Conservation (phyloP, 2,797 vertebrate species). For the Kryptolebias ocellatus region DNA sequence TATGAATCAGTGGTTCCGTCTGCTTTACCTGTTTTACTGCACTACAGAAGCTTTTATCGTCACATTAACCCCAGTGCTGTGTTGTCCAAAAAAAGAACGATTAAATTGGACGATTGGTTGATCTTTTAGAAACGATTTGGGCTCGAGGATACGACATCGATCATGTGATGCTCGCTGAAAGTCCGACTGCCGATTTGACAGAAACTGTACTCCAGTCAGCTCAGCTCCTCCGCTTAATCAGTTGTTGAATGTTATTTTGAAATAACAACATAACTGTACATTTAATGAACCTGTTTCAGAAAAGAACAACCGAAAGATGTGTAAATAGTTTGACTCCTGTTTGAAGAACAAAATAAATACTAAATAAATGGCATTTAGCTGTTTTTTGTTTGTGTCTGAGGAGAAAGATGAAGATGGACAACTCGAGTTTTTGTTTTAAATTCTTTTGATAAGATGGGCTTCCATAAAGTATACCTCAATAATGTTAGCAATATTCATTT, state of each 20-base stretch:
- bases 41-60: conserved; percentile 56
- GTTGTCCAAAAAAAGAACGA: conserved; percentile 2
- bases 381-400: background rate
- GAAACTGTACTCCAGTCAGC: conserved; percentile 53
- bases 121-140: conserved; percentile 1
- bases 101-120: conserved; percentile 13
- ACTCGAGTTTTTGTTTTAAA: background rate
- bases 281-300: conserved; percentile 62
- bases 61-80: conserved; percentile 20
- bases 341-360: conserved; percentile 83
- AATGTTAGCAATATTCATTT: no score
- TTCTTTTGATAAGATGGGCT: no score
- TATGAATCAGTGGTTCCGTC: conserved; percentile 19
- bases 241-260: conserved; percentile 71
- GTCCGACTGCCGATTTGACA: background rate
- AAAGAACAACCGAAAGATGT: conserved; percentile 74
- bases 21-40: conserved; percentile 39
- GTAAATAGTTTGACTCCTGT: conserved; percentile 85
- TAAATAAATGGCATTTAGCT: conserved; percentile 77
- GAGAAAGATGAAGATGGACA: no score
- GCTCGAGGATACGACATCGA: background rate
- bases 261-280: conserved; percentile 58
- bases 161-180: conserved; percentile 16
- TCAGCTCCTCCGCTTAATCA: conserved; percentile 67
- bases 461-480: no score